Conservation (phyloP, 2,797 vertebrate genomes). For the Myiothlypis coronata region DNA sequence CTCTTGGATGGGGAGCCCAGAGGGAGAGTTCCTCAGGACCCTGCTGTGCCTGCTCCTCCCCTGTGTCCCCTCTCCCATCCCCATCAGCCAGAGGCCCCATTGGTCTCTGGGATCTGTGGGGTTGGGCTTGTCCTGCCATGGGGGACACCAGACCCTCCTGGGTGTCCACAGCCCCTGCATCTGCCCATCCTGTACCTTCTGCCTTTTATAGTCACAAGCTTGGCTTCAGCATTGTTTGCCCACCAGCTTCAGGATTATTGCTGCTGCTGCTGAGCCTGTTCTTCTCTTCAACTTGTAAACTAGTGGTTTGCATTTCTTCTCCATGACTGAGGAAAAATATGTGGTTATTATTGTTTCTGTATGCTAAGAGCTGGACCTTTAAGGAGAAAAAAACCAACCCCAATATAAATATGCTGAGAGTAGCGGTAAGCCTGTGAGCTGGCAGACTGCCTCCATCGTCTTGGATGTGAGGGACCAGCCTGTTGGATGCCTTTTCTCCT, state of each 20-base stretch:
- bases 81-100: background rate
- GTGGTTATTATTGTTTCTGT: background rate
- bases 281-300: background rate
- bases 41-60: background rate
- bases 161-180: background rate
- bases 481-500: slow-evolving; percentile 18
- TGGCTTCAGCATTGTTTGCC: background rate
- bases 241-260: background rate
- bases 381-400: background rate
- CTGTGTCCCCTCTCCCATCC: background rate
- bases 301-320: background rate
- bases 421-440: background rate
- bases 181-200: fast-evolving
- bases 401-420: background rate
- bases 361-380: background rate
- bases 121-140: background rate
- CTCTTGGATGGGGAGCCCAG: background rate
- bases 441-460: background rate
- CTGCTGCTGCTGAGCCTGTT: background rate
- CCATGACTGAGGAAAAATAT: background rate
- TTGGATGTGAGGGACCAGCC: background rate
- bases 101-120: background rate
- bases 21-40: background rate
- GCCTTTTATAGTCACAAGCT: background rate
- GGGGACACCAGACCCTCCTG: background rate